Percentiles rank a stretch among this genome's conserved stretches.
These are phyloP conservation scores for Endomychus coccineus DNA, from an alignment of 2,888 invertebrate genomes.

Conservation along the genomic window DNA sequence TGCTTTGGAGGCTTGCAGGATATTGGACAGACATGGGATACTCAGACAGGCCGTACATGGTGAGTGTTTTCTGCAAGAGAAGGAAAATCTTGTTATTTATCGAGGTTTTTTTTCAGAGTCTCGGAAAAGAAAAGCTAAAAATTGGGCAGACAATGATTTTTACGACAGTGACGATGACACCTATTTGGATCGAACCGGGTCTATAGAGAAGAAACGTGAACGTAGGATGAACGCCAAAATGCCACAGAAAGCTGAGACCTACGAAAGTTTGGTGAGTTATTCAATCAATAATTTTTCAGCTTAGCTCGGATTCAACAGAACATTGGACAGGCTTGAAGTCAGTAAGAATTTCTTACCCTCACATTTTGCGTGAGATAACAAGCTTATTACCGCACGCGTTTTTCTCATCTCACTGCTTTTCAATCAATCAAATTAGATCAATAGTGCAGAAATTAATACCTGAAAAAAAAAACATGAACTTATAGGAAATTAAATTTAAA, in stretches of 20 bases:
- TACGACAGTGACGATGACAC: conserved; percentile 95
- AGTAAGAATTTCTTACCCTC: too few relatives aligned
- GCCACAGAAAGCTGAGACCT: conserved; percentile 55
- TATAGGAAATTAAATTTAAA: too few relatives aligned
- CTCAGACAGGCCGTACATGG: conserved; percentile 82
- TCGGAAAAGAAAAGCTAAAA: conserved; percentile 67
- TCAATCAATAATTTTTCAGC: too few relatives aligned
- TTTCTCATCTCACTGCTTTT: too few relatives aligned
- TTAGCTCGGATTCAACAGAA: too few relatives aligned
- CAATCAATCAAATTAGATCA: too few relatives aligned
- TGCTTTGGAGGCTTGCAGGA: conserved; percentile 89
- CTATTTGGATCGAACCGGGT: conserved; percentile 90
- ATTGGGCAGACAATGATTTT: conserved; percentile 82
- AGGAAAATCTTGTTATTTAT: conserved; percentile 46
- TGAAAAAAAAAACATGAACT: too few relatives aligned
- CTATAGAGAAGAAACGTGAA: conserved; percentile 78
- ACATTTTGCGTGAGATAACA: too few relatives aligned
- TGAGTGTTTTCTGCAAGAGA: conserved; percentile 63
- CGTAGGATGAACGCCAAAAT: conserved; percentile 63
- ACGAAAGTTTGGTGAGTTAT: conserved; percentile 55
- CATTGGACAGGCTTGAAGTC: too few relatives aligned
- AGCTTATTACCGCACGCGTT: too few relatives aligned
- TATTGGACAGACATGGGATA: conserved; percentile 81
- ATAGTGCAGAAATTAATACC: too few relatives aligned
- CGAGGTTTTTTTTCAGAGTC: conserved; percentile 52